Base-by-base conservation (phyloP, 1,140 invertebrate species). In the Habropoda laboriosa region DNA sequence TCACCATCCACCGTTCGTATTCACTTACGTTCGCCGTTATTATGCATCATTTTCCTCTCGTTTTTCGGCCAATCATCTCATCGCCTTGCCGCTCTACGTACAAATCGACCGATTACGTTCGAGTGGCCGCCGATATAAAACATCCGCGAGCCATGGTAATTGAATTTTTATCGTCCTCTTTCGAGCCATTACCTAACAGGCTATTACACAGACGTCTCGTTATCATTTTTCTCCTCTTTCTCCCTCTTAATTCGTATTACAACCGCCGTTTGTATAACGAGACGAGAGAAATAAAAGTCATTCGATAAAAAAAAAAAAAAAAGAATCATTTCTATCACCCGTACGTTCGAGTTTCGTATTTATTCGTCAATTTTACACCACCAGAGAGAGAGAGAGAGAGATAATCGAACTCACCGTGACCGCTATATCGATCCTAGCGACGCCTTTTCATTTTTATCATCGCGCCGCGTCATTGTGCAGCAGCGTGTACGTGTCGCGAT, bases 361-460 rank as follows among this genome's bases (percentile, higher is more conserved):
- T 38, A 30, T 30, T 16, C 21, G 21, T n/a, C 12, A 32, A 8
- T 35, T 73, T 24, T 67, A n/a, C 35, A 32, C 6, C 42, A 24
- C 12, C 32, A n/a, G n/a, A n/a, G n/a, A n/a, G n/a, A n/a, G n/a
- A n/a, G n/a, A n/a, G n/a, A n/a, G 40, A 27, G 12, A 71, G 24
- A 70, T 51, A 24, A 53, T 38, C 7, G 24, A 16, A 7, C 16
- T n/a, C 21, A 10, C 4, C n/a, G 27, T 18, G 18, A n/a, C n/a
- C 21, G 40, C 35, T 3, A 32, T n/a, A n/a, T n/a, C 32, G 40
- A 76, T 57, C n/a, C 42, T 24, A 16, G 55, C 51, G 21, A 16
- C 35, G 45, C 21, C 71, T 58, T 67, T 81, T 61, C 79, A 66
- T 81, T 85, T 83, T 85, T 85, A 85, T 73, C 81, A 85, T 85